Conservation (phyloP, 2,888 invertebrate species). For the Andrena minutula region DNA sequence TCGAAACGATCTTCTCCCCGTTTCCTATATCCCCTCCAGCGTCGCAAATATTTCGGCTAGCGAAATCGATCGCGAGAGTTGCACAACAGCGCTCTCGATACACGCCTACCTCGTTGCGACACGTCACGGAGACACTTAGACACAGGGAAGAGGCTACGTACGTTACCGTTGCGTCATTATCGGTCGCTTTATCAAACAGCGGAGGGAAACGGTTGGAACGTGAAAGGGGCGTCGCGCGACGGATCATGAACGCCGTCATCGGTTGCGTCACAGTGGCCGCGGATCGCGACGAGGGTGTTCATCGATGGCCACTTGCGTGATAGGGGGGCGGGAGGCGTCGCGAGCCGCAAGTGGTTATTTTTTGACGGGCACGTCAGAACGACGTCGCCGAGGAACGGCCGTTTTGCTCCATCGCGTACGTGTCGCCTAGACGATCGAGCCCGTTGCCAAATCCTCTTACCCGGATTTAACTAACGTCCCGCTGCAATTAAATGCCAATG, state of each 20-base stretch:
- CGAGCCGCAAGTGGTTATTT: slow-evolving; percentile 72
- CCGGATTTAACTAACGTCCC: slow-evolving; percentile 62
- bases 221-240: slow-evolving; percentile 14
- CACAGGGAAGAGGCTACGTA: neutral
- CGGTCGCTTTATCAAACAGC: slow-evolving; percentile 16
- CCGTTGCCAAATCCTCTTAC: slow-evolving; percentile 58
- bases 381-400: slow-evolving; percentile 36
- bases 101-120: neutral
- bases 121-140: neutral
- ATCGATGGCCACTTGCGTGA: slow-evolving; percentile 66
- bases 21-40: no score
- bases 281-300: slow-evolving; percentile 49
- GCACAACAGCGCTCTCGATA: no score
- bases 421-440: slow-evolving; percentile 18
- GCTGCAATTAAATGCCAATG: slow-evolving; percentile 63
- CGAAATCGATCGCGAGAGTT: no score
- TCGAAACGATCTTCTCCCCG: no score
- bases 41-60: no score
- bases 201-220: neutral
- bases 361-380: slow-evolving; percentile 66
- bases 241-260: slow-evolving; percentile 57
- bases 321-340: slow-evolving; percentile 26
- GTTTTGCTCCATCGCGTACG: slow-evolving; percentile 33
- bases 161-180: neutral
- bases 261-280: slow-evolving; percentile 58